Evolutionary conservation across 2,797 vertebrate genomes (phyloP), one percentile per base, ranked within the genome.

Genomic region (Lagorchestes hirsutus): DNA sequence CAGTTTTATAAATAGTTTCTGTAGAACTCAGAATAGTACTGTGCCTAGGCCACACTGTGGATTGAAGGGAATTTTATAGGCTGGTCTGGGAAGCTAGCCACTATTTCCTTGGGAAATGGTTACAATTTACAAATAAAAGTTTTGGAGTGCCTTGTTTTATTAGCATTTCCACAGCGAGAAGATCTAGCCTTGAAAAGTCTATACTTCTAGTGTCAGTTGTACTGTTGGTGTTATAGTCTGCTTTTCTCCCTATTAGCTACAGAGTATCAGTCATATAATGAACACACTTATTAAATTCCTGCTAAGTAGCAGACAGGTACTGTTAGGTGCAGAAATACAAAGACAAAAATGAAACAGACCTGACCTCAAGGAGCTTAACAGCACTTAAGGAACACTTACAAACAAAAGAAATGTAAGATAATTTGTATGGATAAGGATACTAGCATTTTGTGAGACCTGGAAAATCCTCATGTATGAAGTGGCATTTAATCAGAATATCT

Each of bases 141-240:
- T 74, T 91, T 90, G 67, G 27, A 95, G 90, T 57, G 96, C 54
- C 11, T 58, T 93, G 0, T 94, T 82, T 82, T 82, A 90, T 95
- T 97, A 92, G 5, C 58, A 62, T 57, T 93, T 96, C 50, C 91
- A 31, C 55, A 92, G 90, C 93, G 87, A 31, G 12, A 54, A 10
- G 93, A 95, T 54, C 55, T 92, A 67, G 34, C 9, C 46, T 27
- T 95, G 40, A 2, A 67, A 92, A 93, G 96, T 16, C 90, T 6
- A 54, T 9, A 24, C 28, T 93, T 46, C n/a, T 31, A 92, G 16
- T 95, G 18, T 18, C 62, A 18, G 0, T 67, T 67, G 34, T 67
- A 67, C 14, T n/a, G 13, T 67, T 82, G 18, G n/a, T 40, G 8
- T 18, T 82, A 10, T 31, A 59, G 59, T 22, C 28, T 74, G n/a